Base-by-base conservation (phyloP, 1,140 invertebrate genomes). In the Drosophila busckii region DNA sequence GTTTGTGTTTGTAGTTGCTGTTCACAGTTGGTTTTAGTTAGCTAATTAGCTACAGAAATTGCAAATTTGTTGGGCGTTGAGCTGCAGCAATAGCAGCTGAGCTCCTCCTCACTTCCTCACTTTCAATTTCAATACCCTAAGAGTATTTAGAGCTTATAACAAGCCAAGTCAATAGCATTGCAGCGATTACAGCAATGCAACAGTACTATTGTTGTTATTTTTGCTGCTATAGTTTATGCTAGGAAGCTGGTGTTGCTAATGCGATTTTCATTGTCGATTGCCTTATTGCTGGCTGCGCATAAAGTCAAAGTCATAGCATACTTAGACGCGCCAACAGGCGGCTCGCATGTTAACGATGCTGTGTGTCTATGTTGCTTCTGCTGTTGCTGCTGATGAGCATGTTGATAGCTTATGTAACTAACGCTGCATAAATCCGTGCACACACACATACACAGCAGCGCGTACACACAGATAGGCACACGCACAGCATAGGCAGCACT, bases 401-500 rank as follows among this genome's bases (percentile, higher is more conserved):
- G 75, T 46, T 62, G 75, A 75, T 80, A 71, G 67, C 75, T 80
- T 80, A 80, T 80, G 75, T 80, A 80, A 80, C 75, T 82, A 82
- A 65, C 70, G 75, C 75, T 80, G 75, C 75, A 80, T 80, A 82
- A 80, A 82, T 75, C 75, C 68, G 54, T 67, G 67, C 59, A 73
- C 60, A 69, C 46, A 35, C 45, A 45, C 44, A 55, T 12, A 13
- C 38, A 41, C 32, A 54, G 17, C 45, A 35, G 15, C 50, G 64
- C 25, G 22, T 8, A 20, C 26, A 54, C 48, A 19, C 41, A 37
- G 37, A 32, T 41, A 25, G 40, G 23, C 25, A 49, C 16, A 42
- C 28, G 26, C 49, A 29, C 22, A 41, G 29, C 25, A 54, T 10
- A 44, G 10, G 19, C 25, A 61, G 17, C 9, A 28, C 32, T 48